Conservation (phyloP, 2,113 vertebrate species). For the Corydoras maculifer region DNA sequence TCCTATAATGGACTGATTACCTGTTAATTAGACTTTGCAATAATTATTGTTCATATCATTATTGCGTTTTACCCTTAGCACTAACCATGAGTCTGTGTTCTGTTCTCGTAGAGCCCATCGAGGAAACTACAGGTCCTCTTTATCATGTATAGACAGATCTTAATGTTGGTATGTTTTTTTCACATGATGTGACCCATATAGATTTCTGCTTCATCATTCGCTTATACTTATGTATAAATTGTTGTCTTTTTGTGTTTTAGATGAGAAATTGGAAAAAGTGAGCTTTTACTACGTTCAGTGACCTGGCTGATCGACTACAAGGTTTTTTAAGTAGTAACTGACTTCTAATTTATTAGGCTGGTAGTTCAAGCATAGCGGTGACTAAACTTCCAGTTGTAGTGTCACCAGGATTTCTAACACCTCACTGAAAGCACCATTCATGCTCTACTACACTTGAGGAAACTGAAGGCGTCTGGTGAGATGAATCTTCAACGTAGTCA, state of each 20-base stretch:
- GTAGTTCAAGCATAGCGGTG: slow-evolving; percentile 42
- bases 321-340: slow-evolving; percentile 51
- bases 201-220: too few relatives aligned
- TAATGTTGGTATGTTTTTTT: slow-evolving; percentile 40
- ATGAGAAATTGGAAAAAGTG: slow-evolving; percentile 39
- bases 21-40: too few relatives aligned
- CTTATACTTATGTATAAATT: neutral
- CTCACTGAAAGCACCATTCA: slow-evolving; percentile 37
- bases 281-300: slow-evolving; percentile 41
- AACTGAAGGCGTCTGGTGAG: slow-evolving; percentile 22
- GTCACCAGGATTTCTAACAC: slow-evolving; percentile 8
- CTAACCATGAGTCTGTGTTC: neutral
- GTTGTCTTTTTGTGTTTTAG: slow-evolving; percentile 5
- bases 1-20: too few relatives aligned
- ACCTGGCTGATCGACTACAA: slow-evolving; percentile 44
- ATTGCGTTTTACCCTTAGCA: neutral
- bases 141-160: slow-evolving; percentile 63
- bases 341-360: slow-evolving; percentile 59
- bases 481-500: slow-evolving; percentile 9
- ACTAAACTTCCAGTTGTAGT: slow-evolving; percentile 12
- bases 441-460: slow-evolving; percentile 23
- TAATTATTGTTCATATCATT: slow-evolving; percentile 2
- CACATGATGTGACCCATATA: too few relatives aligned
- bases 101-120: slow-evolving; percentile 63
- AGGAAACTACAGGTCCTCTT: slow-evolving; percentile 71